These are phyloP conservation scores for Nixonia krombeini DNA, from an alignment of 1,140 invertebrate species.

Conservation along the genomic window DNA sequence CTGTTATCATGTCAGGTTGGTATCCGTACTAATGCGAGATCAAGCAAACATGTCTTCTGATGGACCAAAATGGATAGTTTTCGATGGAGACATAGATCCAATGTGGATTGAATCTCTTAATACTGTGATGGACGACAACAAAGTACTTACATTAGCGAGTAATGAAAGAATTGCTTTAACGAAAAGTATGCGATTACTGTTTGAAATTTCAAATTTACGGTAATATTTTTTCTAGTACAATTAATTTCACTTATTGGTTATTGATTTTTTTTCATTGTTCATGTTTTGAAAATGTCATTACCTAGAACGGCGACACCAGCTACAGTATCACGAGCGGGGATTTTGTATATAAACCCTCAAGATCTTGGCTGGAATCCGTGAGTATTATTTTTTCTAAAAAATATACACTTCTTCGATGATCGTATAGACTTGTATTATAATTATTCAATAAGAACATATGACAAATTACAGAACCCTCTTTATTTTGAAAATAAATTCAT, in stretches of 20 bases:
- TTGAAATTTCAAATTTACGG: slow-evolving; percentile 92
- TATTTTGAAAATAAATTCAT: too few species aligned
- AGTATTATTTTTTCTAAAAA: slow-evolving; percentile 61
- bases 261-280: not conserved
- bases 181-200: slow-evolving; percentile 90
- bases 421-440: too few species aligned
- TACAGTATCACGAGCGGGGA: slow-evolving; percentile 94
- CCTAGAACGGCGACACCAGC: slow-evolving; percentile 92
- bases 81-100: slow-evolving; percentile 98
- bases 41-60: slow-evolving; percentile 89
- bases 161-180: slow-evolving; percentile 96
- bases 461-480: too few species aligned
- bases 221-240: too few species aligned
- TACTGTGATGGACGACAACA: slow-evolving; percentile 93
- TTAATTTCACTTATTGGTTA: not conserved
- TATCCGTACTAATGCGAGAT: slow-evolving; percentile 94
- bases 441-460: not conserved
- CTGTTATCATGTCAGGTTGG: slow-evolving; percentile 78
- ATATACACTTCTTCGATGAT: too few species aligned
- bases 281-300: not conserved
- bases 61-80: slow-evolving; percentile 95
- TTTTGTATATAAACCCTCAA: slow-evolving; percentile 91
- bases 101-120: slow-evolving; percentile 99
- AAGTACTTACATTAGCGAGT: slow-evolving; percentile 94
- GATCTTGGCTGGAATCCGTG: slow-evolving; percentile 98